Conservation (phyloP, 2,888 invertebrate species). For the Calephelis perditalis region DNA sequence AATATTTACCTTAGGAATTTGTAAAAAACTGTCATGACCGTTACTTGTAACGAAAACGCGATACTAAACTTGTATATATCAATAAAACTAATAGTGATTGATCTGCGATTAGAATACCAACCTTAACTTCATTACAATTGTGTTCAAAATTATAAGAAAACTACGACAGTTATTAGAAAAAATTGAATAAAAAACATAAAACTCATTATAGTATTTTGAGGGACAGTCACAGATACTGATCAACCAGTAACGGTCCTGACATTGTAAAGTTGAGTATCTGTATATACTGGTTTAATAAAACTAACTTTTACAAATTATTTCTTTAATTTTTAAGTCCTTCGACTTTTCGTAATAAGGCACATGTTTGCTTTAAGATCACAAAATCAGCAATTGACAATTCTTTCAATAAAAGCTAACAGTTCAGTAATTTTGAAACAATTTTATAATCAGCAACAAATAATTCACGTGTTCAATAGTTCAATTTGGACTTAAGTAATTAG, state of each 20-base stretch:
- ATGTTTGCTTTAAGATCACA: too few species aligned
- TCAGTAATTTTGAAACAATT: neutral
- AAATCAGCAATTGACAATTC: too few species aligned
- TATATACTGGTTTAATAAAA: too few species aligned
- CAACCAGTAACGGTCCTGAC: too few species aligned
- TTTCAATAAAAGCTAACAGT: neutral
- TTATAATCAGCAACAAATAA: neutral
- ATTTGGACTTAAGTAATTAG: neutral
- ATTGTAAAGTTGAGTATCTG: too few species aligned
- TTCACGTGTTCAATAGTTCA: neutral
- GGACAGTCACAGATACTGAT: too few species aligned
- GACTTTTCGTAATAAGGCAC: too few species aligned
- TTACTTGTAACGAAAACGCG: constrained; percentile 17
- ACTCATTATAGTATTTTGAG: neutral
- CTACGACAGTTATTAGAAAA: constrained; percentile 3
- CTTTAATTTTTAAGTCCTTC: too few species aligned
- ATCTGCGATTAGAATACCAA: constrained; percentile 15
- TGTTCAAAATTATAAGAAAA: constrained; percentile 13
- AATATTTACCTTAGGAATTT: constrained; percentile 21
- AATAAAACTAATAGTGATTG: constrained; percentile 16
- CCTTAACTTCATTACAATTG: constrained; percentile 17
- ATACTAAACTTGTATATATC: constrained; percentile 18
- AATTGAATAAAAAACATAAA: constrained; percentile 1
- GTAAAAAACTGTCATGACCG: constrained; percentile 21
- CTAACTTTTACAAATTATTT: too few species aligned